These are phyloP conservation scores for Argyra leucocephala DNA, from an alignment of 2,888 invertebrate species.

Conservation along the genomic window DNA sequence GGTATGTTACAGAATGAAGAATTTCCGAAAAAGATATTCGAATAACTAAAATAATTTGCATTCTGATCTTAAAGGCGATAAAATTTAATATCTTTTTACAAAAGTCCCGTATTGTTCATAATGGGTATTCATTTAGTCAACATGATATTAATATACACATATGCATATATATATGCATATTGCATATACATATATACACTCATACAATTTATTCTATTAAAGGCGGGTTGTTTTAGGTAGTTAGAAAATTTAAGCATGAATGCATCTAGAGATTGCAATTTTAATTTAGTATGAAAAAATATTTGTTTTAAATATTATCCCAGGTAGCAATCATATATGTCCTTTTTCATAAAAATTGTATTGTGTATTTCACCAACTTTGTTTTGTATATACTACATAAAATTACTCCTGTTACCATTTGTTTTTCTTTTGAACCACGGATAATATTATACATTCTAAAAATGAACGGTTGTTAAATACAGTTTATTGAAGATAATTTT, in stretches of 20 bases:
- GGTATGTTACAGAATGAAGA: neutral
- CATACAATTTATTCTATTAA: neutral
- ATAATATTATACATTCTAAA: no score
- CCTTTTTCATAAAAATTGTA: no score
- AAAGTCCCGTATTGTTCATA: conserved; percentile 1
- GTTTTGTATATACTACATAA: no score
- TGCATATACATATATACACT: no score
- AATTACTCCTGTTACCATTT: no score
- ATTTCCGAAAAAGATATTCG: conserved; percentile 6
- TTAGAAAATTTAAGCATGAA: neutral
- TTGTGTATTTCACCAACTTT: no score
- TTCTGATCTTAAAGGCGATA: neutral
- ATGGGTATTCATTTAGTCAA: neutral
- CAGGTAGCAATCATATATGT: neutral
- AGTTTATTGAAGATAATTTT: no score
- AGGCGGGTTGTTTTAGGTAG: neutral
- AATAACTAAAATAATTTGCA: conserved; percentile 6
- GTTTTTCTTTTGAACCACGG: no score
- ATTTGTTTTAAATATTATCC: neutral
- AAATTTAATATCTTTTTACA: conserved; percentile 1
- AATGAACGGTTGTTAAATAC: no score
- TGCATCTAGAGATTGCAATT: neutral
- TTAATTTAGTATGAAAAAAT: neutral
- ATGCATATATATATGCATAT: neutral
- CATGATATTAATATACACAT: neutral